Conservation (phyloP, 1,140 invertebrate species). For the Drosophila nannoptera region DNA sequence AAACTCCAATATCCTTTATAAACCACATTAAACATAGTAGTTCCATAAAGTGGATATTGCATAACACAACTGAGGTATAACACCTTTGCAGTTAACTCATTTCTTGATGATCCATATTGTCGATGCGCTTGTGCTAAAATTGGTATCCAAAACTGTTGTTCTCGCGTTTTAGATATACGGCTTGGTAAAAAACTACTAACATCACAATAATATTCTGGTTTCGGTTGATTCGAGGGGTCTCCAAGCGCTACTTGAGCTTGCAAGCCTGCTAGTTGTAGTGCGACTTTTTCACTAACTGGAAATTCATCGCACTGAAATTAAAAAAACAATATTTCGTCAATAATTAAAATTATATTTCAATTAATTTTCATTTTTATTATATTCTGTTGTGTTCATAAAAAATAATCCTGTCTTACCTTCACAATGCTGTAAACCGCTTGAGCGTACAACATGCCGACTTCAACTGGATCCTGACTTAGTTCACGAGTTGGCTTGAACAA, state of each 20-base stretch:
- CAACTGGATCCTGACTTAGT: conserved; percentile 96
- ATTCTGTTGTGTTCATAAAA: neutral
- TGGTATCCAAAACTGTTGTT: conserved; percentile 90
- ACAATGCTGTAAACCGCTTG: conserved; percentile 97
- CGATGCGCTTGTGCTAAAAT: conserved; percentile 92
- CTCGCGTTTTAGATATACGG: conserved; percentile 86
- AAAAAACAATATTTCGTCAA: neutral
- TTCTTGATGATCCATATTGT: conserved; percentile 93
- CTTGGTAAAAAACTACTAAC: conserved; percentile 89
- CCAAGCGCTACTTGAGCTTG: conserved; percentile 96
- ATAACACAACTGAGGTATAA: conserved; percentile 97
- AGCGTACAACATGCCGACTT: conserved; percentile 96
- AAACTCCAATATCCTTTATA: conserved; percentile 96
- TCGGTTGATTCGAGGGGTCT: conserved; percentile 84
- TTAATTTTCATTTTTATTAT: too few species aligned
- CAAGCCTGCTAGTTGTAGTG: conserved; percentile 93
- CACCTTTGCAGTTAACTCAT: conserved; percentile 94
- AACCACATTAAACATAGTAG: conserved; percentile 94
- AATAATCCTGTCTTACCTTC: conserved; percentile 83
- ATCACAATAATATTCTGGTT: conserved; percentile 88
- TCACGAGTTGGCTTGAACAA: conserved; percentile 93
- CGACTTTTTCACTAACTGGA: conserved; percentile 95
- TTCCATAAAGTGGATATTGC: conserved; percentile 97
- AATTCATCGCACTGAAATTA: conserved; percentile 91
- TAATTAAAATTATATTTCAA: neutral